Evolutionary conservation across 2,888 invertebrate genomes (phyloP).

Genomic region (Ichneumoninae sp.): DNA sequence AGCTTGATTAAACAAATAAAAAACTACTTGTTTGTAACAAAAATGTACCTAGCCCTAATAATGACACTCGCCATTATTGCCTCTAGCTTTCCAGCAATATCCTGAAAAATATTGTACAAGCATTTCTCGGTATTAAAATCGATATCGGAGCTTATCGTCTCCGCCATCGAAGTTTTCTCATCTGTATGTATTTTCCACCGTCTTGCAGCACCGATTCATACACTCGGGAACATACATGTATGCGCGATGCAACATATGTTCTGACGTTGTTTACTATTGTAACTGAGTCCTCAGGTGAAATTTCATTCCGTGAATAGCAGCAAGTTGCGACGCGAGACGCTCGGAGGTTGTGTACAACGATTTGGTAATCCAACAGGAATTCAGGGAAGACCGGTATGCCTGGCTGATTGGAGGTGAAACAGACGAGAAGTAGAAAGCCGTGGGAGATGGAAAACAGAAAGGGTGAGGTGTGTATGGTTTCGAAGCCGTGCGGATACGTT

Average conservation of each 20-base stretch:
- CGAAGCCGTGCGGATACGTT: conserved; percentile 55
- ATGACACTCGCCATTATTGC: background rate
- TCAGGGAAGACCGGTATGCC: conserved; percentile 30
- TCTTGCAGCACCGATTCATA: background rate
- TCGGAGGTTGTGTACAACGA: conserved; percentile 19
- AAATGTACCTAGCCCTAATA: background rate
- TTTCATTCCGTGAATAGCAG: conserved; percentile 35
- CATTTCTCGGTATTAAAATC: background rate
- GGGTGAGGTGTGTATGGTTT: conserved; percentile 21
- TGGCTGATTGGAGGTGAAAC: conserved; percentile 48
- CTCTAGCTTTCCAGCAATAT: background rate
- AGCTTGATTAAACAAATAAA: no score
- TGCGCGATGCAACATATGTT: background rate
- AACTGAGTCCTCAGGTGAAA: conserved; percentile 22
- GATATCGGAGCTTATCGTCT: background rate
- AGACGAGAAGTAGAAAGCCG: conserved; percentile 20
- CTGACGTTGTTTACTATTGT: background rate
- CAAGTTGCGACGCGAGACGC: conserved; percentile 1
- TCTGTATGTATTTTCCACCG: background rate
- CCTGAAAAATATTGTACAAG: no score
- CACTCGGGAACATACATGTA: background rate
- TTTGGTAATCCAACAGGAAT: conserved; percentile 41
- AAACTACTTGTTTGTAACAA: no score
- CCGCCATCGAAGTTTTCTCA: background rate
- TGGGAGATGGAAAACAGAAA: conserved; percentile 22